Conservation (phyloP, 2,113 vertebrate species). For the Globicephala melas region DNA sequence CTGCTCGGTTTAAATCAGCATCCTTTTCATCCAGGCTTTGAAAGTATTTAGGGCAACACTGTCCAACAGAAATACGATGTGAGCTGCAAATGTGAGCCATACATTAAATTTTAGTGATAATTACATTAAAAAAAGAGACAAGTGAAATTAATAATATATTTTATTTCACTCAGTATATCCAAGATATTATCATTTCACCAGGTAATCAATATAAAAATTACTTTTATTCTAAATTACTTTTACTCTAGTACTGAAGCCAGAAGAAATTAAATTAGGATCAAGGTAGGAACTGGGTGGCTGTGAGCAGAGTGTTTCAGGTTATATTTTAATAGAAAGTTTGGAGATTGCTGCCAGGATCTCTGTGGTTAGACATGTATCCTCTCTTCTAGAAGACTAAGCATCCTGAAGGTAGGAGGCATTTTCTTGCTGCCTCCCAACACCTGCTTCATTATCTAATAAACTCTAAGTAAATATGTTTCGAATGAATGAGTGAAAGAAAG, state of each 20-base stretch:
- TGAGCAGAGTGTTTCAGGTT: neutral
- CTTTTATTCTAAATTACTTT: slow-evolving; percentile 7
- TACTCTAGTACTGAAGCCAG: neutral
- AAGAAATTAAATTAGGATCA: neutral
- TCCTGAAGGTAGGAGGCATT: neutral
- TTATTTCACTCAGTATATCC: neutral
- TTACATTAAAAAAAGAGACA: neutral
- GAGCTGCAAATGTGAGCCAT: neutral
- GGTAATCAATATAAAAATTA: neutral
- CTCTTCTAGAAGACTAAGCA: neutral
- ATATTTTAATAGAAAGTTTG: neutral
- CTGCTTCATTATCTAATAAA: neutral
- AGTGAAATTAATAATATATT: neutral
- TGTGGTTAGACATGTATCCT: neutral
- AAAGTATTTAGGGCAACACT: neutral
- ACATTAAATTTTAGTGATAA: neutral
- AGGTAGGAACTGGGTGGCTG: neutral
- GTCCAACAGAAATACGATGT: neutral
- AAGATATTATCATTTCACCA: neutral
- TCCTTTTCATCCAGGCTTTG: neutral
- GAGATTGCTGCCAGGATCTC: neutral
- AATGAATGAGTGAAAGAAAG: neutral
- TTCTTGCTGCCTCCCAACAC: neutral
- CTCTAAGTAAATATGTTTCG: neutral
- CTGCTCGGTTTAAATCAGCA: neutral